Evolutionary conservation across 1,140 invertebrate species (phyloP).

Genomic region (Drosophila subobscura): DNA sequence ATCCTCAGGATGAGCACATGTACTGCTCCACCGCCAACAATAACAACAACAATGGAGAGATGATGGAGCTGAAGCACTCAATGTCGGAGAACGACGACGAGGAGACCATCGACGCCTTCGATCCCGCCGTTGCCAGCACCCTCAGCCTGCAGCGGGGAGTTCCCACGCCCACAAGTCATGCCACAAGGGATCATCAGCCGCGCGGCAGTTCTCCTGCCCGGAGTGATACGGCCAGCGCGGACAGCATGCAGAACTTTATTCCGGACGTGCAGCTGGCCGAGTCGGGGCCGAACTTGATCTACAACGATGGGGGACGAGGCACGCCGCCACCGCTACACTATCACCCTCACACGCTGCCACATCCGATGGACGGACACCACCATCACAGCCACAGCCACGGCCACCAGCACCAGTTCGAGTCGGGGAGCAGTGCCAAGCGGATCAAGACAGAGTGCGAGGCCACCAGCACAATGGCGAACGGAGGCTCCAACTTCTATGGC

Average conservation of each 20-base stretch:
- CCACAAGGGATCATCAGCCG: background rate
- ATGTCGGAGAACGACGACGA: slow-evolving; percentile 77
- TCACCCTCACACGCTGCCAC: slow-evolving; percentile 36
- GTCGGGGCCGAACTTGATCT: slow-evolving; percentile 57
- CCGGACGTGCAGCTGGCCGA: slow-evolving; percentile 78
- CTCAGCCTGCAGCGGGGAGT: slow-evolving; percentile 41
- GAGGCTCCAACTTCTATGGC: slow-evolving; percentile 30
- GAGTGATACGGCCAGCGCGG: slow-evolving; percentile 76
- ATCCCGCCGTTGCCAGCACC: slow-evolving; percentile 59
- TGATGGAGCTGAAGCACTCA: slow-evolving; percentile 68
- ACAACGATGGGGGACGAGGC: slow-evolving; percentile 41
- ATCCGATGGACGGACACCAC: slow-evolving; percentile 16
- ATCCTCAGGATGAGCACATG: slow-evolving; percentile 48
- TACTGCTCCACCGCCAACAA: slow-evolving; percentile 56
- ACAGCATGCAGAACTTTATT: slow-evolving; percentile 77
- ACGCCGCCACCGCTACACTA: slow-evolving; percentile 58
- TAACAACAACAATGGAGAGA: slow-evolving; percentile 36
- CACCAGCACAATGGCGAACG: slow-evolving; percentile 44
- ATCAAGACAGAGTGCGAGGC: slow-evolving; percentile 77
- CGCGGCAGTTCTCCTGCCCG: slow-evolving; percentile 47
- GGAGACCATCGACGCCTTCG: slow-evolving; percentile 78
- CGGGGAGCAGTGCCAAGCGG: slow-evolving; percentile 45
- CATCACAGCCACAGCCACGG: slow-evolving; percentile 13
- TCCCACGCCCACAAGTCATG: slow-evolving; percentile 12
- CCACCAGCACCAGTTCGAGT: slow-evolving; percentile 40